phyloP scores from a whole-genome alignment of 2,888 invertebrate genomes.

The Octodonta nipae region DNA sequence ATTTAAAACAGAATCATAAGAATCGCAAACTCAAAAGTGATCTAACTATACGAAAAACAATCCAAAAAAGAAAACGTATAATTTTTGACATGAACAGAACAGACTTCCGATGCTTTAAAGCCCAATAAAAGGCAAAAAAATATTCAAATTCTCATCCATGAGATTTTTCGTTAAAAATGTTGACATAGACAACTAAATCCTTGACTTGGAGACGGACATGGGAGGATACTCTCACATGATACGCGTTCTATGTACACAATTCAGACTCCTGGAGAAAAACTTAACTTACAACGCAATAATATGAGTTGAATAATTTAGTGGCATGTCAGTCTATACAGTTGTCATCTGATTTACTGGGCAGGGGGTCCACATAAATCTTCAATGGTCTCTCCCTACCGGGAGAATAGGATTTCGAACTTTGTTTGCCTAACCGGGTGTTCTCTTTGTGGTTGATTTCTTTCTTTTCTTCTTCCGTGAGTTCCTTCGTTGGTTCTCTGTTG shows the following conservation, averaged over 20 bases:
- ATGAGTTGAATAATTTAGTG: conserved; percentile 25
- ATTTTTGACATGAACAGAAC: too few species aligned
- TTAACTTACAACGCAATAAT: conserved; percentile 27
- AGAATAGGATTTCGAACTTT: conserved; percentile 37
- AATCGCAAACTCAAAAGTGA: too few species aligned
- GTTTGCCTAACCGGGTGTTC: conserved; percentile 39
- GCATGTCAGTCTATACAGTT: conserved; percentile 32
- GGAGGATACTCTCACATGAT: too few species aligned
- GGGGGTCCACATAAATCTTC: conserved; percentile 55
- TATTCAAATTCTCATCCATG: too few species aligned
- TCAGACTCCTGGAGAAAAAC: conserved; percentile 7
- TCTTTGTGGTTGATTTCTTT: conserved; percentile 49
- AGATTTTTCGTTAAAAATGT: too few species aligned
- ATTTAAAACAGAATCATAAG: too few species aligned
- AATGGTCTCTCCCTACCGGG: conserved; percentile 56
- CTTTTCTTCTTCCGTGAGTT: conserved; percentile 46
- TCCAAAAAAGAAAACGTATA: too few species aligned
- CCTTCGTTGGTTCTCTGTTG: conserved; percentile 43
- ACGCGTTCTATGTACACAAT: conserved; percentile 6
- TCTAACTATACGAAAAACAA: too few species aligned
- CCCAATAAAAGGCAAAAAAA: too few species aligned
- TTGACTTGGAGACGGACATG: too few species aligned
- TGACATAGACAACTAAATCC: too few species aligned
- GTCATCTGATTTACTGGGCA: conserved; percentile 33
- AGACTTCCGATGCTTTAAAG: too few species aligned